Evolutionary conservation across 2,888 invertebrate species (phyloP).

Genomic region (Eristalis intricaria): DNA sequence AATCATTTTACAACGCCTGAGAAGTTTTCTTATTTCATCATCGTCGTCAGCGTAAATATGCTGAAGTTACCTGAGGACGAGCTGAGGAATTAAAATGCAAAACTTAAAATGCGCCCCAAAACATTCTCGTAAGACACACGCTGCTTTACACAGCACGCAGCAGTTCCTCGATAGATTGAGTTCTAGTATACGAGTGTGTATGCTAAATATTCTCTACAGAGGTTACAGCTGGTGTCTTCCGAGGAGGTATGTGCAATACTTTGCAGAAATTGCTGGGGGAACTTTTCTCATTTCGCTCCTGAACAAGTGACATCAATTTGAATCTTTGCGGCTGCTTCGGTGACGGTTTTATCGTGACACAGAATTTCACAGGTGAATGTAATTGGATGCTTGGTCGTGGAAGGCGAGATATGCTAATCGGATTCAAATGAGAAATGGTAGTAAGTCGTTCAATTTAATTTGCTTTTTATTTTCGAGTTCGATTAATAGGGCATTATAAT

Average conservation of each 20-base stretch:
- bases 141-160: not conserved
- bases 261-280: conserved; percentile 1
- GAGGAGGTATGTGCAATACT: not conserved
- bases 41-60: conserved; percentile 14
- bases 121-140: conserved; percentile 9
- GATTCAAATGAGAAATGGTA: not conserved
- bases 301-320: conserved; percentile 36
- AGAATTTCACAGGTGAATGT: conserved; percentile 32
- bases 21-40: conserved; percentile 46
- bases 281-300: conserved; percentile 45
- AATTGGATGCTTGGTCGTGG: conserved; percentile 32
- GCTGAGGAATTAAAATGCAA: conserved; percentile 44
- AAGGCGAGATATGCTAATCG: conserved; percentile 2
- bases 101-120: conserved; percentile 24
- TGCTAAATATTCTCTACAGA: not conserved
- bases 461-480: not conserved
- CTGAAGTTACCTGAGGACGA: conserved; percentile 4
- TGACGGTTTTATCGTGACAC: conserved; percentile 41
- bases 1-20: conserved; percentile 50
- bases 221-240: conserved; percentile 19
- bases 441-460: not conserved
- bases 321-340: conserved; percentile 35
- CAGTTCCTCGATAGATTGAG: not conserved
- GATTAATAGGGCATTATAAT: too few relatives aligned
- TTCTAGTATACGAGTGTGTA: not conserved